Conservation (phyloP, 2,888 invertebrate species). For the Osmoderma eremita region DNA sequence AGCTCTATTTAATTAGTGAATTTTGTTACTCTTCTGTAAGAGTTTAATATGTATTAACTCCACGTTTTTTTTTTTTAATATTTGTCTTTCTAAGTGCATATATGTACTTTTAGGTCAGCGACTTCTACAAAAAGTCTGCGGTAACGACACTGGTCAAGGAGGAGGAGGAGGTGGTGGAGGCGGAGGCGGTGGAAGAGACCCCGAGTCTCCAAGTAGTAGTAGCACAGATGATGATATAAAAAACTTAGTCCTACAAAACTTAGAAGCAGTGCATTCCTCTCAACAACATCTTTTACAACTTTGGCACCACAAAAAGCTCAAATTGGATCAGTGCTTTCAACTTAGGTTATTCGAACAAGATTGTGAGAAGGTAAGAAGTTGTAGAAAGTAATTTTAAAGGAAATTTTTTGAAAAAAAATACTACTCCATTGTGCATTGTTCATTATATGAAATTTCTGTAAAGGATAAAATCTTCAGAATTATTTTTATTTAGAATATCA, state of each 20-base stretch:
- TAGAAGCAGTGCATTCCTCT: conserved; percentile 87
- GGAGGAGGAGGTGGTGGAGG: conserved; percentile 53
- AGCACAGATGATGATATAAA: conserved; percentile 70
- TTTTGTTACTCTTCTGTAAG: too few relatives aligned
- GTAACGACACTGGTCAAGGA: conserved; percentile 64
- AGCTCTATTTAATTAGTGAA: too few relatives aligned
- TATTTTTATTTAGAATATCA: too few relatives aligned
- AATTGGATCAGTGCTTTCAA: conserved; percentile 96
- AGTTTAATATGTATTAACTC: not conserved
- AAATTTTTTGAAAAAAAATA: too few relatives aligned
- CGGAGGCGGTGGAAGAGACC: conserved; percentile 68
- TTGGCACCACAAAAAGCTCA: conserved; percentile 95
- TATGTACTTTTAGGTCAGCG: conserved; percentile 70
- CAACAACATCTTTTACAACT: conserved; percentile 91
- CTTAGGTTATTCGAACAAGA: conserved; percentile 95
- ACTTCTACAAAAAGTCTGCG: conserved; percentile 70
- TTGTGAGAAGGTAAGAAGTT: conserved; percentile 82
- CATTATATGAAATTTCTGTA: too few relatives aligned
- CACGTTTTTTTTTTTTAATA: not conserved
- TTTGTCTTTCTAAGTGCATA: not conserved
- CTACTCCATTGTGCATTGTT: too few relatives aligned
- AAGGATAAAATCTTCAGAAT: too few relatives aligned
- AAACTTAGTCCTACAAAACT: conserved; percentile 80
- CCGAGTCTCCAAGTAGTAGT: conserved; percentile 77
- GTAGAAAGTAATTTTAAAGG: too few relatives aligned